These are phyloP conservation scores for Coelinius sp. DNA, from an alignment of 2,888 invertebrate species.

Conservation along the genomic window DNA sequence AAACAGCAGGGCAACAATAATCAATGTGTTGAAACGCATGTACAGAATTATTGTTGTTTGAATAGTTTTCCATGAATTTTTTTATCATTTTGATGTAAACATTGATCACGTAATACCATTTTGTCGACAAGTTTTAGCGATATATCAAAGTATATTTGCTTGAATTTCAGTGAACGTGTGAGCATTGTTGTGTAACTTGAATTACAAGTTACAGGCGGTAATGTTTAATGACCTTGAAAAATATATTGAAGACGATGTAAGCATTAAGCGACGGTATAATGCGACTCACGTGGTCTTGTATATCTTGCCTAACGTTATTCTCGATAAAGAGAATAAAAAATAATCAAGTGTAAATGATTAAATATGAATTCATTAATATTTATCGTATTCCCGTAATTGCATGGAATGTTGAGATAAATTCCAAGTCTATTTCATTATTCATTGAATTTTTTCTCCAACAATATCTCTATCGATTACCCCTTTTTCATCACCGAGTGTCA, in stretches of 20 bases:
- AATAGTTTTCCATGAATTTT: not conserved
- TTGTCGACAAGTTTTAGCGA: not conserved
- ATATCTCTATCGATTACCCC: not conserved
- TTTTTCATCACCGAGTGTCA: not conserved
- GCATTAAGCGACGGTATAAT: slow-evolving; percentile 24
- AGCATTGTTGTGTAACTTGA: slow-evolving; percentile 46
- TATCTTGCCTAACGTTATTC: not conserved
- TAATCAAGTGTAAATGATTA: not conserved
- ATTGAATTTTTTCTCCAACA: not conserved
- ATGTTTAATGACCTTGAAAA: slow-evolving; percentile 37
- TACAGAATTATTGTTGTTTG: not conserved
- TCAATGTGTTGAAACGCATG: not conserved
- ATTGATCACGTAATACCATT: slow-evolving; percentile 13
- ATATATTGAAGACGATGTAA: slow-evolving; percentile 32
- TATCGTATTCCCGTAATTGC: not conserved
- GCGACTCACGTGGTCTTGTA: slow-evolving; percentile 27
- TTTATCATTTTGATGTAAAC: not conserved
- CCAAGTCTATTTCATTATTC: not conserved
- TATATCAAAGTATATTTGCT: slow-evolving; percentile 34
- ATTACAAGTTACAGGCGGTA: slow-evolving; percentile 41
- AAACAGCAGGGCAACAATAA: not conserved
- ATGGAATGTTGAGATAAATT: too few relatives aligned
- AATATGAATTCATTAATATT: not conserved
- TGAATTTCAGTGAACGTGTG: slow-evolving; percentile 30
- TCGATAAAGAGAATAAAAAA: not conserved